Evolutionary conservation across 2,113 vertebrate genomes (phyloP), one percentile per base, ranked within the genome.

Genomic region (Physeter macrocephalus): DNA sequence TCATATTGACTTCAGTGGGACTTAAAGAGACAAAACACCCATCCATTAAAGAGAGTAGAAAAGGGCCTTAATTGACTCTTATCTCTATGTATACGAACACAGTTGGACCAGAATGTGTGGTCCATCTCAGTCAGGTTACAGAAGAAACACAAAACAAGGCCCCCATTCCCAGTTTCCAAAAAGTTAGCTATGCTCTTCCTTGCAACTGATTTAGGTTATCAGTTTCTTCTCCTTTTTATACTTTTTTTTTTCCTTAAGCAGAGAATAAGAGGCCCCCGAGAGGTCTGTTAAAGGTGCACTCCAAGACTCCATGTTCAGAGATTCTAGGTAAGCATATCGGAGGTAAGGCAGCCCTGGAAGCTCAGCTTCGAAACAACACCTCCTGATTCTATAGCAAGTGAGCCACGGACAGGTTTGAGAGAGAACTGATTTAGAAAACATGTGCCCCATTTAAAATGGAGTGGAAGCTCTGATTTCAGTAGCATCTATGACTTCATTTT

Each of bases 291-390:
- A 74, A 10, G 34, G 1, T n/a, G 8, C 3, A 17, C 25, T 20
- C 20, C 31, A 39, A 43, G 21, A 20, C 57, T 23, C 31, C 36
- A 18, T 12, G 7, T 46, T 3, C 49, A 20, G 39, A 62, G 43
- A 31, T 20, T 25, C 27, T 20, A 36, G 11, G 23, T 43, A 36
- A 23, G 21, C 6, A 6, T 8, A 2, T n/a, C 15, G 49, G 18
- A 31, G 25, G 25, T 7, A 9, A 5, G 39, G 39, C 10, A 0
- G 0, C 31, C 20, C 9, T 41, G 46, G 3, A 4, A 72, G 34
- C 36, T 71, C n/a, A 59, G 4, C 14, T 71, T 64, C 39, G 31
- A 89, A 72, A 39, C 1, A 23, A 3, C 27, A 14, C 77, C 39
- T 18, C 20, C 10, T 4, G 31, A 17, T 27, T 3, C 31, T 21